These are phyloP conservation scores for Sitophilus oryzae DNA, from an alignment of 1,140 invertebrate genomes.

Conservation along the genomic window DNA sequence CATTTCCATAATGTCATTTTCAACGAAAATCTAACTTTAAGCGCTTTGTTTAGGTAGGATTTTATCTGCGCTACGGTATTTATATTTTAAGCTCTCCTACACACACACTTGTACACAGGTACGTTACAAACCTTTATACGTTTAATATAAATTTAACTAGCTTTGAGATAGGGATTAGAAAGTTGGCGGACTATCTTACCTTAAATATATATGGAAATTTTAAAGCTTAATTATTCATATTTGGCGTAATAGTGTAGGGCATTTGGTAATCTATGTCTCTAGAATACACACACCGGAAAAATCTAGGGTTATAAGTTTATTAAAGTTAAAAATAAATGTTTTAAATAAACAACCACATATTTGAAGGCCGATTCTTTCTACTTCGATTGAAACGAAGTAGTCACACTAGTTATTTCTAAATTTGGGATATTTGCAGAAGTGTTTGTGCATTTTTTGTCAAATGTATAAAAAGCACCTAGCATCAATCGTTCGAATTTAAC, in stretches of 20 bases:
- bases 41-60: conserved; percentile 12
- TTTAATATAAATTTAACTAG: conserved; percentile 28
- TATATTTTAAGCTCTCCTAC: conserved; percentile 17
- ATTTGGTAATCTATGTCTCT: no score
- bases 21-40: background rate
- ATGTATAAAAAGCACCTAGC: no score
- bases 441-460: no score
- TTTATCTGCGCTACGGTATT: conserved; percentile 14
- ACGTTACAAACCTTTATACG: conserved; percentile 19
- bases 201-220: conserved; percentile 23
- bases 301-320: no score
- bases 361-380: no score
- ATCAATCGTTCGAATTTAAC: no score
- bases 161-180: conserved; percentile 21
- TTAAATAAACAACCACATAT: no score
- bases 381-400: no score
- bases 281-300: no score
- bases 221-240: background rate
- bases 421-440: no score
- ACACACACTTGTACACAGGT: conserved; percentile 18
- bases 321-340: no score
- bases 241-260: background rate
- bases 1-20: background rate
- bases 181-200: conserved; percentile 14
- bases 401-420: no score